Evolutionary conservation across 30 jellyfish, hydroid and myxozoan genomes (phyloP).

Genomic region (Nemopilema nomurai): DNA sequence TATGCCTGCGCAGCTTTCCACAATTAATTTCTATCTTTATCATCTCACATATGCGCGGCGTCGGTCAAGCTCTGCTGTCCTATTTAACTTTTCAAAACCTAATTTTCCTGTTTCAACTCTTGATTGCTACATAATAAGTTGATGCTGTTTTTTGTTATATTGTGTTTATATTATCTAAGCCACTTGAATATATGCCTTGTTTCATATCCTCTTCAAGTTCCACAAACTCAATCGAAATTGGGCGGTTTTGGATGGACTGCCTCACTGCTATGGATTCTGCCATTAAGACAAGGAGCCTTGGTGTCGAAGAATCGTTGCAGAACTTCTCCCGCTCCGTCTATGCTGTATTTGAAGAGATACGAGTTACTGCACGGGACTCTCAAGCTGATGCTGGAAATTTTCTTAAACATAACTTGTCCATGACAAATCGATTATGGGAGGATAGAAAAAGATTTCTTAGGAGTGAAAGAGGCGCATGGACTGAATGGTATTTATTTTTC

Average conservation of each 20-base stretch:
- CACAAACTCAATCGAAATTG: constrained; percentile 64
- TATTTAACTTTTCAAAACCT: no score
- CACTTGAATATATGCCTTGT: no score
- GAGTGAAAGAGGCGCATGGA: constrained; percentile 95
- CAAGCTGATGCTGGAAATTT: constrained; percentile 46
- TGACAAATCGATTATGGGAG: constrained; percentile 80
- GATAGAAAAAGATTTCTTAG: constrained; percentile 70
- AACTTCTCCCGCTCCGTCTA: constrained; percentile 66
- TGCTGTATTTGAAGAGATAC: constrained; percentile 66
- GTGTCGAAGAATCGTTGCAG: constrained; percentile 71
- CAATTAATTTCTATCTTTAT: no score
- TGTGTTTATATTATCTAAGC: background rate
- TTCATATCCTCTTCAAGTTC: no score
- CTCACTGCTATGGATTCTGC: constrained; percentile 72
- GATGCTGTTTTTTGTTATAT: background rate
- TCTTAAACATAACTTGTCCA: constrained; percentile 49
- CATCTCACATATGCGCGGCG: no score
- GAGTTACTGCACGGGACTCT: constrained; percentile 50
- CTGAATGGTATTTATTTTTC: constrained; percentile 47
- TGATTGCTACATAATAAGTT: no score
- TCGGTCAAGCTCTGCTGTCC: no score
- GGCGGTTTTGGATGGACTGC: constrained; percentile 93
- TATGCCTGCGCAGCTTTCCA: no score
- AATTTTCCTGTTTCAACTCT: no score
- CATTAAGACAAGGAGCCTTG: constrained; percentile 30